These are phyloP conservation scores for Aythya baeri DNA, from an alignment of 2,113 vertebrate genomes.

Conservation along the genomic window DNA sequence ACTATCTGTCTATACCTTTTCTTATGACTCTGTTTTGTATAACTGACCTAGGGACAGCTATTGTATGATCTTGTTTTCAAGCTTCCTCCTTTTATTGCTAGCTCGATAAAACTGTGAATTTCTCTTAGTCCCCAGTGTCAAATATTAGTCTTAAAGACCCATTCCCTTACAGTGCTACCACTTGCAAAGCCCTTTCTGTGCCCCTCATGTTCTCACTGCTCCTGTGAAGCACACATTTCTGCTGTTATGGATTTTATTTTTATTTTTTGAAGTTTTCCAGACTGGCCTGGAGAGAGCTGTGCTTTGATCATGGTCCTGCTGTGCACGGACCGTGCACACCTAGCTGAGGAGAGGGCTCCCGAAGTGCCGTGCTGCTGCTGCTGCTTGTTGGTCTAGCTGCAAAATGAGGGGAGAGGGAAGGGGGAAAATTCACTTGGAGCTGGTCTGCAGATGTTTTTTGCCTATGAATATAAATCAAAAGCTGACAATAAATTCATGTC, in stretches of 20 bases:
- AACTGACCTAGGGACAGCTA: not conserved
- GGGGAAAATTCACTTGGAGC: not conserved
- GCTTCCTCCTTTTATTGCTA: not conserved
- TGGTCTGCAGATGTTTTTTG: not conserved
- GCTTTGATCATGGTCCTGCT: not conserved
- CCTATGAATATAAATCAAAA: not conserved
- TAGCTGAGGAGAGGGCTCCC: not conserved
- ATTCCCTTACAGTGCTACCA: not conserved
- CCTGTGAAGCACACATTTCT: not conserved
- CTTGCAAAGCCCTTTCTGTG: not conserved
- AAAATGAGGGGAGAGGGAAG: not conserved
- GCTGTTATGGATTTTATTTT: not conserved
- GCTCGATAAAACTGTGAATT: not conserved
- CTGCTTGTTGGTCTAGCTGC: not conserved
- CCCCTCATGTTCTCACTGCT: not conserved
- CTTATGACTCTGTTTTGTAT: not conserved
- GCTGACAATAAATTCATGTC: not conserved
- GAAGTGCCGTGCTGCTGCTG: not conserved
- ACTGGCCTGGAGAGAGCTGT: not conserved
- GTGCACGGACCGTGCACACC: not conserved
- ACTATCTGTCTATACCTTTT: not conserved
- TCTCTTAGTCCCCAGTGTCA: not conserved
- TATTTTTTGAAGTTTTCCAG: not conserved
- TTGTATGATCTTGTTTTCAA: not conserved
- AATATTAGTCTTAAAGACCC: not conserved